Conservation (phyloP, 2,888 invertebrate genomes). For the Cerceris ruficornis region DNA sequence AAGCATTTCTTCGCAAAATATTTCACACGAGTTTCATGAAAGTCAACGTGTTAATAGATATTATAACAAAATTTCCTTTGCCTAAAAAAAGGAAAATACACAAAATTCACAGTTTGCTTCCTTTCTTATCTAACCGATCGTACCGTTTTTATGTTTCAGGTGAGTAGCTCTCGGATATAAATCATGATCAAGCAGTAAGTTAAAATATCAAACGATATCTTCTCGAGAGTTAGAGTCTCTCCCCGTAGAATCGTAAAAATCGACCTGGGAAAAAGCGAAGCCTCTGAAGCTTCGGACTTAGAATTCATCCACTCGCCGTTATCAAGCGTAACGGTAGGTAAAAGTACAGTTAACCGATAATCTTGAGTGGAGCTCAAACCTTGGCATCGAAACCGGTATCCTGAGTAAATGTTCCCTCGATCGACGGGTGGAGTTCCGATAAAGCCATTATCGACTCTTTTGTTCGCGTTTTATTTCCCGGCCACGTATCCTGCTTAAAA, state of each 20-base stretch:
- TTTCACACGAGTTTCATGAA: too few relatives aligned
- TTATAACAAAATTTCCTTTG: too few relatives aligned
- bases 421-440: slow-evolving; percentile 14
- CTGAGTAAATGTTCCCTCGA: slow-evolving; percentile 8
- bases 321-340: slow-evolving; percentile 38
- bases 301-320: slow-evolving; percentile 26
- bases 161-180: slow-evolving; percentile 24
- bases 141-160: slow-evolving; percentile 36
- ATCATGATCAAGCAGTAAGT: too few relatives aligned
- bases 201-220: too few relatives aligned
- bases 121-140: not conserved
- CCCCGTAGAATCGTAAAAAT: not conserved
- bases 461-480: slow-evolving; percentile 1
- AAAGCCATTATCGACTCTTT: slow-evolving; percentile 40
- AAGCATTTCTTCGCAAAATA: too few relatives aligned
- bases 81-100: too few relatives aligned
- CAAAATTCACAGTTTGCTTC: too few relatives aligned
- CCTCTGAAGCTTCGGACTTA: slow-evolving; percentile 6
- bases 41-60: too few relatives aligned
- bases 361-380: slow-evolving; percentile 19
- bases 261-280: not conserved
- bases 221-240: too few relatives aligned
- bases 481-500: slow-evolving; percentile 11
- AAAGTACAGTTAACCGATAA: slow-evolving; percentile 44
- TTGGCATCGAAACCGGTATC: slow-evolving; percentile 46